These are phyloP conservation scores for Ladona fulva DNA, from an alignment of 1,140 invertebrate genomes.

Conservation along the genomic window DNA sequence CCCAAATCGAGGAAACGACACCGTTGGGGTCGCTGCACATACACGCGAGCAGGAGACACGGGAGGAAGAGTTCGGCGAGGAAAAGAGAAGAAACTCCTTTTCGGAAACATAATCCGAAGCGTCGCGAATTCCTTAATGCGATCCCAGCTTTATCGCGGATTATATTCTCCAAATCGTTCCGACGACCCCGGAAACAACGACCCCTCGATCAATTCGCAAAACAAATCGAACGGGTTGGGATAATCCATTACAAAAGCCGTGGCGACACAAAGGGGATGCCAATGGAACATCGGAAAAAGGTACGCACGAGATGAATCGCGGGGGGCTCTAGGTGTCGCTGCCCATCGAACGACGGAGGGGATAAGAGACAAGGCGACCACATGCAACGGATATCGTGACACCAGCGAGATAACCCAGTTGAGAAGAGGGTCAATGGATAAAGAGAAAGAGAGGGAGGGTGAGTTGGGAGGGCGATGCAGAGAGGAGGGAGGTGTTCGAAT, in stretches of 20 bases:
- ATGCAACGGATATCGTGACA: not conserved
- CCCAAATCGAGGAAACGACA: constrained; percentile 1
- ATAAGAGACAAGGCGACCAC: not conserved
- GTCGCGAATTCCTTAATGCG: no score
- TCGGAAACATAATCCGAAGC: not conserved
- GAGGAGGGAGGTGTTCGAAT: not conserved
- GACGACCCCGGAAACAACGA: no score
- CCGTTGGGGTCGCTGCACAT: not conserved
- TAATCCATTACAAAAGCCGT: not conserved
- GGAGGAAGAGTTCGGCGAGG: not conserved
- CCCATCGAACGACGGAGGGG: no score
- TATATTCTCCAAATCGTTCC: no score
- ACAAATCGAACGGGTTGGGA: not conserved
- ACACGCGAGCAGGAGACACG: not conserved
- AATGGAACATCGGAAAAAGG: no score
- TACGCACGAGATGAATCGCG: no score
- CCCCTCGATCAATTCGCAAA: not conserved
- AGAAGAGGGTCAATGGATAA: not conserved
- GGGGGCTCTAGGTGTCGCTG: no score
- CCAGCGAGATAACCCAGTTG: not conserved
- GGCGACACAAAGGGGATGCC: not conserved
- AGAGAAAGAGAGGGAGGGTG: not conserved
- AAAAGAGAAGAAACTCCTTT: not conserved
- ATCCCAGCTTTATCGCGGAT: no score
- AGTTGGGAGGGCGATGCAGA: not conserved